Conservation (phyloP, 2,797 vertebrate genomes). For the Atherinosoma microstoma region DNA sequence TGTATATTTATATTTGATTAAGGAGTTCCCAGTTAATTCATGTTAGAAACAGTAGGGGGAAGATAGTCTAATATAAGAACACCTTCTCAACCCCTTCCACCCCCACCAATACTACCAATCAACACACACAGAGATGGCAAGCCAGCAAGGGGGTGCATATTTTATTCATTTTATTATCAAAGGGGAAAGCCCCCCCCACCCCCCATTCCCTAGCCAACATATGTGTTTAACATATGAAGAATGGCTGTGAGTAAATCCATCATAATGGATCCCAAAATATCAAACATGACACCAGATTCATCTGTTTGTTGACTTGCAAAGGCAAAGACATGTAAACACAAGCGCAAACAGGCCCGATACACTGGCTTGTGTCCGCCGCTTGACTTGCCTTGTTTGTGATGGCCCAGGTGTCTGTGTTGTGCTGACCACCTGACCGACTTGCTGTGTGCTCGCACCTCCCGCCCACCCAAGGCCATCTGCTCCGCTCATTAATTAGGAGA, state of each 20-base stretch:
- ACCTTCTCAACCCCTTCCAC: neutral
- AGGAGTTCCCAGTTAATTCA: neutral
- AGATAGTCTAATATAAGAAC: no score
- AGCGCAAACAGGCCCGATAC: conserved; percentile 30
- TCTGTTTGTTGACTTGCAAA: conserved; percentile 34
- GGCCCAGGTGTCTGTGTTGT: conserved; percentile 78
- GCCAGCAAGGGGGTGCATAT: neutral
- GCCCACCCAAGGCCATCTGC: conserved; percentile 86
- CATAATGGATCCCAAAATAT: conserved; percentile 1
- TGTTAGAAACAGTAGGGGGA: neutral
- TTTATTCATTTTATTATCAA: neutral
- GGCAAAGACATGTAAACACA: conserved; percentile 24
- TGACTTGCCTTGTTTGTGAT: conserved; percentile 61
- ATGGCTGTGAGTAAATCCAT: neutral
- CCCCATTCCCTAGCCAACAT: neutral
- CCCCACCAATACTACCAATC: neutral
- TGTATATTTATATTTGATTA: neutral
- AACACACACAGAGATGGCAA: neutral
- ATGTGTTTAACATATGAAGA: conserved; percentile 5
- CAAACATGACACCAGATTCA: neutral
- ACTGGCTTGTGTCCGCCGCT: conserved; percentile 52
- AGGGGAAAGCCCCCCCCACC: neutral
- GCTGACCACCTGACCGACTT: conserved; percentile 77
- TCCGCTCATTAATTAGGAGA: conserved; percentile 85
- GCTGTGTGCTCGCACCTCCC: conserved; percentile 72